Base-by-base conservation (phyloP, 2,113 vertebrate genomes). In the Rhinopithecus roxellana region DNA sequence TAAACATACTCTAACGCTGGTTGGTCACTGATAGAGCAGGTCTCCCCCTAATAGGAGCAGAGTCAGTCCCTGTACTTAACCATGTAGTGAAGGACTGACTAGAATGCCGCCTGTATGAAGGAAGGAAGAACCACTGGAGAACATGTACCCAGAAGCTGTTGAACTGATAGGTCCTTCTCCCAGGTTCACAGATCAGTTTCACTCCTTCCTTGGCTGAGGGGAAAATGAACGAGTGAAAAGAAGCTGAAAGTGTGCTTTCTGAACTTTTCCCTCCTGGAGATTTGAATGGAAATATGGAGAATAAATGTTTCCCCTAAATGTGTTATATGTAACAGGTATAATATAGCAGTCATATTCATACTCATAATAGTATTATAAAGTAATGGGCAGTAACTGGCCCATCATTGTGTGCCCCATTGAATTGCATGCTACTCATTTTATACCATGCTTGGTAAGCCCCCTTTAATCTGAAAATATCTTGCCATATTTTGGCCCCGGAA, bases 391-490 rank as follows among this genome's bases (percentile, higher is more conserved):
- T 64, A 91, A 90, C 43, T 77, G 45, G 30, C 70, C 57, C 25
- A 50, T 84, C 10, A 40, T 87, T 82, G 9, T 70, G 40, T 92
- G 35, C 32, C 18, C 7, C 45, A 87, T 30, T 97, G 70, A 83
- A 72, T 83, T 93, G 43, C 45, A 52, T 74, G 22, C 52, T n/a
- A 83, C 1, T 90, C 9, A 59, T 74, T 93, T 95, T 83, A 35
- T 87, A 74, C 61, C 30, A 61, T 55, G n/a, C 2, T 79, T 96
- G 25, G 38, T 84, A 89, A 75, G 18, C 35, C 32, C 14, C 22
- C 75, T 97, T 70, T 87, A 88, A 69, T 75, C 23, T 78, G 45
- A 94, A 94, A 94, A 59, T 9, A 50, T 94, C 50, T 92, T 90
- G 40, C 14, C 23, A 20, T 90, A 79, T 94, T 89, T 96, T 77